A percentile compares a stretch with the other conserved stretches of the same genome.
These are phyloP conservation scores for Harpegnathos saltator DNA, from an alignment of 1,140 invertebrate genomes.

Conservation along the genomic window DNA sequence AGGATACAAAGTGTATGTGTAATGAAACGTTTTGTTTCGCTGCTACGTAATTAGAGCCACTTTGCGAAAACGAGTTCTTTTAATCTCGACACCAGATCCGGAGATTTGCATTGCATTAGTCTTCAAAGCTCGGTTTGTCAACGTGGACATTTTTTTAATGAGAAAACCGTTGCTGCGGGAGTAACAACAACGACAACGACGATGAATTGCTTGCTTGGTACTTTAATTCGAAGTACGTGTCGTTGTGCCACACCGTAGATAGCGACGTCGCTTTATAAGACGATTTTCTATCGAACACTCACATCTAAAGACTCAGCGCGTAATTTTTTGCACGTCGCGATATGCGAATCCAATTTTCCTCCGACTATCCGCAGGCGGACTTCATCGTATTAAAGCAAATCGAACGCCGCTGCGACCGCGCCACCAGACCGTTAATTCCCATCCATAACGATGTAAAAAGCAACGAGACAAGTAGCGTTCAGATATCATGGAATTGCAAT, in stretches of 20 bases:
- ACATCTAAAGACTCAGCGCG: constrained; percentile 27
- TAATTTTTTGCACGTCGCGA: constrained; percentile 30
- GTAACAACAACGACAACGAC: too few species aligned
- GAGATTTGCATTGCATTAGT: too few species aligned
- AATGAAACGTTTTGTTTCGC: too few species aligned
- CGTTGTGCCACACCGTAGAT: neutral
- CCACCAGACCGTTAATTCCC: constrained; percentile 25
- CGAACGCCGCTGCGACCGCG: constrained; percentile 3
- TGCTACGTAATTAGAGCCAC: too few species aligned
- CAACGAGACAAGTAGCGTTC: constrained; percentile 2
- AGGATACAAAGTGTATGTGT: too few species aligned
- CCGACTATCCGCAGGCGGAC: constrained; percentile 11
- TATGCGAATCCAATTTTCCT: constrained; percentile 53
- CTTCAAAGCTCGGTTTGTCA: too few species aligned
- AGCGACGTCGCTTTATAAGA: constrained; percentile 16
- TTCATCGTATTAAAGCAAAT: constrained; percentile 46
- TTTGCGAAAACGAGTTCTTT: too few species aligned
- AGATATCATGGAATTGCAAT: neutral
- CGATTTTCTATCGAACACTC: constrained; percentile 23
- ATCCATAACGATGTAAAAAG: constrained; percentile 1
- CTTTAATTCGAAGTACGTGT: constrained; percentile 4
- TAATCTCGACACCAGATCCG: too few species aligned
- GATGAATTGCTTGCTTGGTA: neutral
- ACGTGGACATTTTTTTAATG: too few species aligned
- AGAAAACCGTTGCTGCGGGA: too few species aligned